phyloP scores from a whole-genome alignment of 2,888 invertebrate genomes.

The Platypus cylindrus region DNA sequence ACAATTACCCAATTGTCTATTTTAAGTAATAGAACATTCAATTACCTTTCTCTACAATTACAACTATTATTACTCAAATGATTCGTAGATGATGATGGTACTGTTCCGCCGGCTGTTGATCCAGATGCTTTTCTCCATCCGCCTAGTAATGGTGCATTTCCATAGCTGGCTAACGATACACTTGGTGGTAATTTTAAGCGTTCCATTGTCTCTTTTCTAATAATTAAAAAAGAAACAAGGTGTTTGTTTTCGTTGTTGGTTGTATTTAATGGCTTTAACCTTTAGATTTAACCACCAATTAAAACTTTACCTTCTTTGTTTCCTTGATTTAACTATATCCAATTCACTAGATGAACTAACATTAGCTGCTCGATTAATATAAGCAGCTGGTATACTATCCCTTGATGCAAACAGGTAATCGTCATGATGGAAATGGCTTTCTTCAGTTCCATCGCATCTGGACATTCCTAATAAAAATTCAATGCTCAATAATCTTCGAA shows the following conservation, averaged over 20 bases:
- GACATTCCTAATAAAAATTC: constrained; percentile 46
- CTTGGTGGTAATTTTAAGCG: constrained; percentile 47
- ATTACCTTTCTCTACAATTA: constrained; percentile 55
- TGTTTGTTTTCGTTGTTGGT: not conserved
- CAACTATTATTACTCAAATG: constrained; percentile 50
- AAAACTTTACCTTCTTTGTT: constrained; percentile 36
- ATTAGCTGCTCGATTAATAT: constrained; percentile 45
- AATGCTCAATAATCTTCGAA: not conserved
- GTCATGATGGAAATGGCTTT: constrained; percentile 36
- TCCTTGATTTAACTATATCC: constrained; percentile 64
- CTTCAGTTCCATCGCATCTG: constrained; percentile 32
- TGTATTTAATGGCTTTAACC: not conserved
- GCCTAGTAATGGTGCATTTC: constrained; percentile 61
- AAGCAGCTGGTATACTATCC: constrained; percentile 55
- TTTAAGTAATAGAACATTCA: too few relatives aligned
- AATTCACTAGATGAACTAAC: constrained; percentile 60
- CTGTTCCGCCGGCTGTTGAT: constrained; percentile 41
- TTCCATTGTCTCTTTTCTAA: constrained; percentile 46
- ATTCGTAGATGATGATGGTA: constrained; percentile 45
- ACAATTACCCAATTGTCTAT: too few relatives aligned
- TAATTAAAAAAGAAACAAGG: not conserved
- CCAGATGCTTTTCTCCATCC: constrained; percentile 47
- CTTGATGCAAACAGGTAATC: constrained; percentile 60
- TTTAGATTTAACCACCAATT: not conserved
- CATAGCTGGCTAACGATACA: constrained; percentile 53